Percentiles rank a stretch among this genome's conserved stretches.
These are phyloP conservation scores for Dissostichus mawsoni DNA, from an alignment of 2,113 vertebrate genomes.

Conservation along the genomic window DNA sequence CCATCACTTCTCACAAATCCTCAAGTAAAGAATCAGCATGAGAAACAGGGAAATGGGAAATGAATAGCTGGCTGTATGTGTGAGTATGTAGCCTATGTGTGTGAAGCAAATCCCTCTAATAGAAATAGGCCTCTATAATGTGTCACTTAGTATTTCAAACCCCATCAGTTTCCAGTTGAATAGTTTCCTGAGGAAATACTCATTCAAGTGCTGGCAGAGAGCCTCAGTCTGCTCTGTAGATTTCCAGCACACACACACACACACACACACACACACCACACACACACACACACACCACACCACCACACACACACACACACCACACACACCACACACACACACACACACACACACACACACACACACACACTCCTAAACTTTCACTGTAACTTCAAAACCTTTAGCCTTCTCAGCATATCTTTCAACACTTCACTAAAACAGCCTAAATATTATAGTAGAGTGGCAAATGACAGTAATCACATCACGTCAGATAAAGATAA, in stretches of 20 bases:
- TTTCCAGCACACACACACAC: conserved; percentile 42
- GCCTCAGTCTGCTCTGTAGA: conserved; percentile 35
- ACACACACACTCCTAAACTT: background rate
- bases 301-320: background rate
- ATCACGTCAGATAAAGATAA: conserved; percentile 4
- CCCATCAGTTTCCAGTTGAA: conserved; percentile 71
- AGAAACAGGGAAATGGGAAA: conserved; percentile 41
- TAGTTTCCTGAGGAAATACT: conserved; percentile 77
- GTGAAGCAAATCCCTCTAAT: too few species aligned
- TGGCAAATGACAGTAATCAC: conserved; percentile 6
- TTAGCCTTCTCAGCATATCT: background rate
- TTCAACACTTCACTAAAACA: background rate
- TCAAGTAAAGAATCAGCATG: conserved; percentile 30
- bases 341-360: background rate
- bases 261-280: background rate
- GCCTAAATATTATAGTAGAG: background rate
- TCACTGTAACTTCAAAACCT: background rate
- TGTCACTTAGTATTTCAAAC: conserved; percentile 68
- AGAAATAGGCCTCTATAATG: conserved; percentile 21
- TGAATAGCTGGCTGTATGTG: background rate
- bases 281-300: background rate
- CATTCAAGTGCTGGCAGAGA: conserved; percentile 57
- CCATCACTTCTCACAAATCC: conserved; percentile 56
- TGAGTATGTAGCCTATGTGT: conserved; percentile 10
- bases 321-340: background rate